Evolutionary conservation across 2,113 vertebrate species (phyloP).

Genomic region (Oreotrochilus melanogaster): DNA sequence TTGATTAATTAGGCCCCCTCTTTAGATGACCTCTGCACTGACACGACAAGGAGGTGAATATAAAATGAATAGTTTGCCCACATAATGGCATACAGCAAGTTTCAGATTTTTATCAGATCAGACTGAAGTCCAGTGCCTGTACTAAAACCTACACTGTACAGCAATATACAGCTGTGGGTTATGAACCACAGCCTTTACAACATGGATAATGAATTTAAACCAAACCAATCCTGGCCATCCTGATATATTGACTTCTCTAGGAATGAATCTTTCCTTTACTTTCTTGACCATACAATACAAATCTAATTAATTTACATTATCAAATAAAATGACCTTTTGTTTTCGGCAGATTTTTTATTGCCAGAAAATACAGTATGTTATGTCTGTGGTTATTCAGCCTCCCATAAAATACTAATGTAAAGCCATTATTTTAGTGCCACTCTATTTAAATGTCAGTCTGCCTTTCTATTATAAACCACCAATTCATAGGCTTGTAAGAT

Average conservation of each 20-base stretch:
- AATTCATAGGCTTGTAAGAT: constrained; percentile 55
- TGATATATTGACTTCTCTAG: background rate
- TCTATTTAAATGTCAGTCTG: constrained; percentile 65
- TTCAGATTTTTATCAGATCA: constrained; percentile 74
- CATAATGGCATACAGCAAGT: constrained; percentile 77
- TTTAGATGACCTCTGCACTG: constrained; percentile 87
- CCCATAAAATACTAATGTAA: constrained; percentile 54
- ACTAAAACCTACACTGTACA: constrained; percentile 10
- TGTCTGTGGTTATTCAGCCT: constrained; percentile 42
- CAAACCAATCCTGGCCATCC: background rate
- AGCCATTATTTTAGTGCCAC: constrained; percentile 30
- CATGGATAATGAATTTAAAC: constrained; percentile 10
- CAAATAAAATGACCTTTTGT: constrained; percentile 69
- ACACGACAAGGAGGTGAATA: constrained; percentile 90
- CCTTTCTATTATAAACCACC: constrained; percentile 49
- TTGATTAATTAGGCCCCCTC: constrained; percentile 93
- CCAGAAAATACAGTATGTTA: constrained; percentile 57
- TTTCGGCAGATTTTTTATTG: constrained; percentile 62
- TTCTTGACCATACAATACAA: constrained; percentile 13
- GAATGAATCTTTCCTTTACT: constrained; percentile 24
- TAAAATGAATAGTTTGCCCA: constrained; percentile 87
- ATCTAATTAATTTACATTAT: constrained; percentile 44
- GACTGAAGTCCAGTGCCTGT: constrained; percentile 69
- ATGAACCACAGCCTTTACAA: background rate
- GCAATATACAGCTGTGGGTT: background rate